Base-by-base conservation (phyloP, 2,888 invertebrate genomes). In the Machimus atricapillus region DNA sequence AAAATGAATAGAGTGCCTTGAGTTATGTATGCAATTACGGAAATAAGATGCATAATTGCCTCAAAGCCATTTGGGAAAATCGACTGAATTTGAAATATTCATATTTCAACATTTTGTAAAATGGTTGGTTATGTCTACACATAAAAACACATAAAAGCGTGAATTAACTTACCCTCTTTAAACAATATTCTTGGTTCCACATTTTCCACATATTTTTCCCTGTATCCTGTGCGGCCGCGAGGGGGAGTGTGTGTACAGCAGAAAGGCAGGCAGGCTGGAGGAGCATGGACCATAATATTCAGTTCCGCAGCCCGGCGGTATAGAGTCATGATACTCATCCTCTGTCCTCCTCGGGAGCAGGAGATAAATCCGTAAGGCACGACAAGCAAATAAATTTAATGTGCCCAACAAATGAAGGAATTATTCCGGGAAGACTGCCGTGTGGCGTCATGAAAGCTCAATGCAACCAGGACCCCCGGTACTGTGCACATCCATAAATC, bases 361-460 rank as follows among this genome's bases (percentile, higher is more conserved):
- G 37, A 76, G 76, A 37, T 76, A 76, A 76, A 76, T 76, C 76
- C 40, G 27, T 40, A 76, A 37, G 76, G 76, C 37, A 76, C 40
- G 76, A 76, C 34, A 40, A 76, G 76, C 37, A 34, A 19, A 76
- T 76, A 76, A 76, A 76, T 76, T 76, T 37, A 76, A 76, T 76
- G 34, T 76, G 19, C 34, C 34, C 76, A 76, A 34, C 76, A 76
- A 76, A 76, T 37, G 76, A 34, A 37, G 76, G 40, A 76, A 76
- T 76, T 76, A 76, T 76, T 76, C 40, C 76, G 76, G n/a, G 40
- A 76, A 76, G 37, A 40, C 37, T 76, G 7, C 34, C 76, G 40
- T 31, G 31, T 37, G 76, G 76, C 76, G 76, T 76, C 76, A 76
- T 76, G 76, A 76, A 40, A 76, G 76, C 76, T 76, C n/a, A 76